Base-by-base conservation (phyloP, 2,888 invertebrate species). In the Timema cristinae region DNA sequence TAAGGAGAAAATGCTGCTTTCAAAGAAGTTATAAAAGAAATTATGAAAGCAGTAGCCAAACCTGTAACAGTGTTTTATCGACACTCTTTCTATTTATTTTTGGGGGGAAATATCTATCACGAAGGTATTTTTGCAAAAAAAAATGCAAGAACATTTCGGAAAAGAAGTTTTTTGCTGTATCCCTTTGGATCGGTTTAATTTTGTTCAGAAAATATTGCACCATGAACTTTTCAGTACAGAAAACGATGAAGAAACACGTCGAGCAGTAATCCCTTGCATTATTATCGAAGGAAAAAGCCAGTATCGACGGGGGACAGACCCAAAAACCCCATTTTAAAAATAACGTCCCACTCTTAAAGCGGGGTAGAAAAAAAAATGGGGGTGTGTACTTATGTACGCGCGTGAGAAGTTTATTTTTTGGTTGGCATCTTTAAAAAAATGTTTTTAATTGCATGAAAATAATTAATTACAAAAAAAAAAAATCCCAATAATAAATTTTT, bases 251-350 rank as follows among this genome's bases (percentile, higher is more conserved):
- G 56, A 56, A 16, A 15, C 16, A 7, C 16, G 10, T 13, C 56
- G 56, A 56, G 10, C 5, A 13, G 56, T 56, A 56, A 56, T 15
- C 56, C 56, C 10, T 16, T 56, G 56, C 7, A 56, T 56, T 15
- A 56, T 56, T 56, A 56, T 5, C 56, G 56, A 56, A 56, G 16
- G n/a, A n/a, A n/a, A n/a, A n/a, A n/a, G n/a, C n/a, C n/a, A n/a
- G n/a, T n/a, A n/a, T n/a, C n/a, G n/a, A n/a, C n/a, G n/a, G n/a
- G n/a, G n/a, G n/a, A n/a, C n/a, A n/a, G n/a, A n/a, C n/a, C n/a
- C n/a, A n/a, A n/a, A n/a, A n/a, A n/a, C n/a, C n/a, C n/a, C n/a
- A n/a, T n/a, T n/a, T n/a, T n/a, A n/a, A n/a, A n/a, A n/a, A n/a
- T n/a, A n/a, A n/a, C n/a, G n/a, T n/a, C n/a, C n/a, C n/a, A n/a